Percentiles rank a stretch among this genome's conserved stretches.
These are phyloP conservation scores for Brenthis ino DNA, from an alignment of 2,888 invertebrate genomes.

Conservation along the genomic window DNA sequence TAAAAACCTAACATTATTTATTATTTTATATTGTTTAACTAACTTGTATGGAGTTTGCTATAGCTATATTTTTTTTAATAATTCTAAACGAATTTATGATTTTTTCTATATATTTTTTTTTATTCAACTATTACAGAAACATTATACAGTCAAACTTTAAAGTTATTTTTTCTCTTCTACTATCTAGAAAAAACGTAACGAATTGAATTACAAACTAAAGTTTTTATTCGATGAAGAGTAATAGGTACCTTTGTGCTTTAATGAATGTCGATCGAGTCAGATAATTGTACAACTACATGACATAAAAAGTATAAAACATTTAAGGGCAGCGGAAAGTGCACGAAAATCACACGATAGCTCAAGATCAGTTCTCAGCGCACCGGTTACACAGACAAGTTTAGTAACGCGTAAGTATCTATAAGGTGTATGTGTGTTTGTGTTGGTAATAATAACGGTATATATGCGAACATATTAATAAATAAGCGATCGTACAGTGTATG, in stretches of 20 bases:
- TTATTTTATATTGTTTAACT: too few species aligned
- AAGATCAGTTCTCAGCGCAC: conserved; percentile 53
- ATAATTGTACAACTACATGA: conserved; percentile 32
- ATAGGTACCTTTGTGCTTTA: conserved; percentile 25
- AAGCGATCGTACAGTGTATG: conserved; percentile 48
- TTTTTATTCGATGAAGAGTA: conserved; percentile 22
- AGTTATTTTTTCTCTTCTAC: conserved; percentile 9
- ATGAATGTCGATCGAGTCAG: conserved; percentile 23
- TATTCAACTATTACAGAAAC: too few species aligned
- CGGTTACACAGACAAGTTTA: conserved; percentile 53
- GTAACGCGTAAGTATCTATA: conserved; percentile 49
- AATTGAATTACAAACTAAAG: conserved; percentile 34
- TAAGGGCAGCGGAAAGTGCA: conserved; percentile 57
- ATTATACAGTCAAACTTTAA: background rate
- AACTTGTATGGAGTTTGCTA: too few species aligned
- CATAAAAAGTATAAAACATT: conserved; percentile 39
- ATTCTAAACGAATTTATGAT: too few species aligned
- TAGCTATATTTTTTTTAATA: too few species aligned
- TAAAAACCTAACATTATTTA: conserved; percentile 12
- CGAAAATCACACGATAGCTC: conserved; percentile 63
- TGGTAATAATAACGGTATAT: conserved; percentile 66
- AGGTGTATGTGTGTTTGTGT: conserved; percentile 58
- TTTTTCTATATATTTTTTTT: too few species aligned
- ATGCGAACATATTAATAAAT: conserved; percentile 58
- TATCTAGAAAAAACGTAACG: conserved; percentile 30